These are phyloP conservation scores for Atopsyche davidsoni DNA, from an alignment of 1,140 invertebrate genomes.

Conservation along the genomic window DNA sequence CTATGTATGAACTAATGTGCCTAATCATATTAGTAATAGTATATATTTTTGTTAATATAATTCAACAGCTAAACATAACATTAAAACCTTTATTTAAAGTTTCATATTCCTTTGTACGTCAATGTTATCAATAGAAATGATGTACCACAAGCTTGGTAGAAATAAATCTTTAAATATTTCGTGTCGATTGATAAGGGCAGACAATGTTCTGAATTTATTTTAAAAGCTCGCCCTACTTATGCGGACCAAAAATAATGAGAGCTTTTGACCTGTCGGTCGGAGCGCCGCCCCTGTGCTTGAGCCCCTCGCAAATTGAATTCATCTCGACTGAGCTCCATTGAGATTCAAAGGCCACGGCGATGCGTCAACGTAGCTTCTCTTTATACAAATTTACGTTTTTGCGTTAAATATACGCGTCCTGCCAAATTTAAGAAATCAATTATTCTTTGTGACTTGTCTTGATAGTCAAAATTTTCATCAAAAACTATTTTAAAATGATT, in stretches of 20 bases:
- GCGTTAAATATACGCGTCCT: too few species aligned
- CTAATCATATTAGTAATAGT: too few species aligned
- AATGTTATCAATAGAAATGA: not conserved
- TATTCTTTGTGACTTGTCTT: too few species aligned
- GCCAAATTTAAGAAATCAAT: too few species aligned
- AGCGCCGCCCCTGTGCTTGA: constrained; percentile 11
- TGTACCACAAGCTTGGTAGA: not conserved
- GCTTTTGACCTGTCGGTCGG: not conserved
- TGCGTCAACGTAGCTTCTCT: not conserved
- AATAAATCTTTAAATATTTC: not conserved
- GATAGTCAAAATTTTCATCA: too few species aligned
- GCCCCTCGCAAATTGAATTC: constrained; percentile 24
- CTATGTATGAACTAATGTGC: too few species aligned
- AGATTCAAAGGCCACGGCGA: constrained; percentile 19
- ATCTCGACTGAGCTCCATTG: constrained; percentile 21
- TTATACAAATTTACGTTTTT: not conserved
- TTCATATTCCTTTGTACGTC: too few species aligned
- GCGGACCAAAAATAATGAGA: not conserved
- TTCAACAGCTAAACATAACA: too few species aligned
- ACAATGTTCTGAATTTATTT: not conserved
- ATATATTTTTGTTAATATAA: too few species aligned
- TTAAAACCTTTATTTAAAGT: too few species aligned
- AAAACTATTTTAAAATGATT: too few species aligned
- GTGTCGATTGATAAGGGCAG: not conserved
- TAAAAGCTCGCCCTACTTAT: not conserved